These are phyloP conservation scores for Euleptes europaea DNA, from an alignment of 2,113 vertebrate species.

Conservation along the genomic window DNA sequence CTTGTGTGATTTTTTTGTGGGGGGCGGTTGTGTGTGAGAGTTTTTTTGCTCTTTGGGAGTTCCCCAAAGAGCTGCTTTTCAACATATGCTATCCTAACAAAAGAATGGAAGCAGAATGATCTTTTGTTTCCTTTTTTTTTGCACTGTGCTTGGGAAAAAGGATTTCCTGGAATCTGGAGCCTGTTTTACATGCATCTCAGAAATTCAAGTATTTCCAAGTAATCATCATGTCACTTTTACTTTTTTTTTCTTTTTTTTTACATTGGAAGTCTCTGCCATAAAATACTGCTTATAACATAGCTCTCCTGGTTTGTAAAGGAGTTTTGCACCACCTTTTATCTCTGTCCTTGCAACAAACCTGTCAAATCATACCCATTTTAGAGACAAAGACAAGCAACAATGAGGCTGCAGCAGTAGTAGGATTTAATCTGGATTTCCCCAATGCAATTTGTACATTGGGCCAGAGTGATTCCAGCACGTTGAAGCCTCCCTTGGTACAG, in stretches of 20 bases:
- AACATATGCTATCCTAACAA: background rate
- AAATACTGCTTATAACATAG: background rate
- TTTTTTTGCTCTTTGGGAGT: too few species aligned
- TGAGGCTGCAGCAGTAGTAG: background rate
- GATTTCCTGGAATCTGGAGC: background rate
- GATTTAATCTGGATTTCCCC: background rate
- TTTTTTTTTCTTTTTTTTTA: background rate
- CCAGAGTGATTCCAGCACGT: background rate
- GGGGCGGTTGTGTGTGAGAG: too few species aligned
- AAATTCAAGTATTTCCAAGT: background rate
- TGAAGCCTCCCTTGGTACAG: background rate
- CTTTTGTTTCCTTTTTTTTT: background rate
- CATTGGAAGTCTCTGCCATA: background rate
- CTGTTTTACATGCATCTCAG: background rate
- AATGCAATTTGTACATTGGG: too few species aligned
- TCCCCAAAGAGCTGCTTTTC: background rate
- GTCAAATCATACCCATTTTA: background rate
- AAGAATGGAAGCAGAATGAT: background rate
- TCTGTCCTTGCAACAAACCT: background rate
- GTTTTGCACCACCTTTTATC: background rate
- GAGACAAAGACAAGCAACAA: background rate
- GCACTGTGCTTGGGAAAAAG: too few species aligned
- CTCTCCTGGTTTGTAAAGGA: background rate
- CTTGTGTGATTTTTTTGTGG: conserved; percentile 24
- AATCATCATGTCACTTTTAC: background rate